These are phyloP conservation scores for Aphis gossypii DNA, from an alignment of 1,140 invertebrate species.

Conservation along the genomic window DNA sequence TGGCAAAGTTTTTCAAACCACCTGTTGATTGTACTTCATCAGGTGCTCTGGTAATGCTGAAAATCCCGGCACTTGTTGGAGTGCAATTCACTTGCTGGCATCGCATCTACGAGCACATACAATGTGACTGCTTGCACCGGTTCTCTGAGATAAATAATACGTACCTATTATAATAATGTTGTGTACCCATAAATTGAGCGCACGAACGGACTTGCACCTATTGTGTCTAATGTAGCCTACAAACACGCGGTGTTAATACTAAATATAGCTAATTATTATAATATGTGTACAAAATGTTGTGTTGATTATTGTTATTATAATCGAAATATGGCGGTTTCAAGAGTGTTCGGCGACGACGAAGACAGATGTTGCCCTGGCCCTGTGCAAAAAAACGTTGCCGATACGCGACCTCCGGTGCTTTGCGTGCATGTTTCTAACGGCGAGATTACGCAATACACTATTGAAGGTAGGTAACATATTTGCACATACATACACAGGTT, in stretches of 20 bases:
- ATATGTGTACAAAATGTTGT: neutral
- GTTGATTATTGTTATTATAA: slow-evolving; percentile 16
- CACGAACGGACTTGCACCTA: neutral
- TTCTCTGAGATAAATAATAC: neutral
- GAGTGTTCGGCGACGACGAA: neutral
- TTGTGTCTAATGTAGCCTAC: neutral
- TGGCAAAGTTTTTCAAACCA: slow-evolving; percentile 55
- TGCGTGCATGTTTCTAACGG: neutral
- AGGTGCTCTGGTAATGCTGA: slow-evolving; percentile 90
- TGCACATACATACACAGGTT: neutral
- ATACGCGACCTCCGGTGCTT: neutral
- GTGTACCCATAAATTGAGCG: neutral
- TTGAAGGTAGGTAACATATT: neutral
- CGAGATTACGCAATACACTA: neutral
- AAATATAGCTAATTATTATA: neutral
- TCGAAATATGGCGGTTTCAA: neutral
- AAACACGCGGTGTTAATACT: neutral
- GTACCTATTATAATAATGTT: no score
- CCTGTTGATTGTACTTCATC: slow-evolving; percentile 98
- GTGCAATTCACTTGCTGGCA: slow-evolving; percentile 77
- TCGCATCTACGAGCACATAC: slow-evolving; percentile 41
- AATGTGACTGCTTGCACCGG: neutral
- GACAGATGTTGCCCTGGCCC: neutral
- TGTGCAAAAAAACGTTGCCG: neutral
- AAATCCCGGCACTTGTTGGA: slow-evolving; percentile 94